Conservation (phyloP, 2,113 vertebrate genomes). For the Tragelaphus strepsiceros region DNA sequence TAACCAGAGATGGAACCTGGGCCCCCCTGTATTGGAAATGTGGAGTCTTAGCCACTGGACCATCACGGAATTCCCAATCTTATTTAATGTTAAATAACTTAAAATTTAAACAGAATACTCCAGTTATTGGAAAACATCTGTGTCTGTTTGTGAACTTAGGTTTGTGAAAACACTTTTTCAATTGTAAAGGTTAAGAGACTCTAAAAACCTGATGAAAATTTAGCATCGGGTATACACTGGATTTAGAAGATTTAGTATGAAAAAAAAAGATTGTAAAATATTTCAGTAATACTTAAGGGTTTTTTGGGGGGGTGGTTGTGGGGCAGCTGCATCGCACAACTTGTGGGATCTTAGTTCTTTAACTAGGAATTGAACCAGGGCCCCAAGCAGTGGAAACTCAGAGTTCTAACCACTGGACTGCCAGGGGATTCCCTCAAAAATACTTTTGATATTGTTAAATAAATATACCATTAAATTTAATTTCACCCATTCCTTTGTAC, state of each 20-base stretch:
- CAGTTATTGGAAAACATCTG: background rate
- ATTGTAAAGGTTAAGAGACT: constrained; percentile 4
- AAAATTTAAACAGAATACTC: background rate
- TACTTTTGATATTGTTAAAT: background rate
- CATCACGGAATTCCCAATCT: background rate
- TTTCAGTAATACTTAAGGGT: background rate
- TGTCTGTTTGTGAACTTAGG: background rate
- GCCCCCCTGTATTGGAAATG: background rate
- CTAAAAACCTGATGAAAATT: background rate
- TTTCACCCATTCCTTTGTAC: constrained; percentile 24
- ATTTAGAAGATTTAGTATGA: background rate
- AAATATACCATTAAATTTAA: constrained; percentile 13
- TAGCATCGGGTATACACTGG: background rate
- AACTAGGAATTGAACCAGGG: background rate
- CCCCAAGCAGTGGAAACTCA: background rate
- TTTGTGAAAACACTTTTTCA: background rate
- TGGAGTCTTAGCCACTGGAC: background rate
- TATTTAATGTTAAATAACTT: constrained; percentile 28
- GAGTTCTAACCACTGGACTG: background rate
- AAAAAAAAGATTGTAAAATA: background rate
- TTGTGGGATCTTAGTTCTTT: background rate
- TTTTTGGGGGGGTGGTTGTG: accelerated
- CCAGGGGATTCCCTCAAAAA: background rate
- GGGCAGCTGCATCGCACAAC: background rate
- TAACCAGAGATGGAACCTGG: background rate